Base-by-base conservation (phyloP, 2,113 vertebrate species). In the Passer montanus region DNA sequence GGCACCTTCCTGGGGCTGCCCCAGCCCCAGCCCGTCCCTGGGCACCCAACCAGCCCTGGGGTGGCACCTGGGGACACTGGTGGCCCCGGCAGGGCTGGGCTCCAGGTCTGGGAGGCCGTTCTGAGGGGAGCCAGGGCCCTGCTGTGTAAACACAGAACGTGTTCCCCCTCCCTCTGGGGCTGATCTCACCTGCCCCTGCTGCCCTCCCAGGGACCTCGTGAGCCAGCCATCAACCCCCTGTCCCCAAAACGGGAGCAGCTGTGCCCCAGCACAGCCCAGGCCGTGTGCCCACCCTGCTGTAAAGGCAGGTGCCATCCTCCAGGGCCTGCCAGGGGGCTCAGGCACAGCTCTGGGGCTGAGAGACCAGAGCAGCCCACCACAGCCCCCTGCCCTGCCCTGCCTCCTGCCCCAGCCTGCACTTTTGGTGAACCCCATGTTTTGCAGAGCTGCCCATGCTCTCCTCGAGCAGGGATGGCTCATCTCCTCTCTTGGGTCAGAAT, bases 361-460 rank as follows among this genome's bases (percentile, higher is more conserved):
- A 10, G 20, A 3, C 0, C 6, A 13, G 11, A 23, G 41, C 22
- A 50, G 28, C 6, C 4, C 46, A 8, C 14, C 13, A 5, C 31
- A 52, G 7, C 20, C 9, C 44, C 44, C 44, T 46, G 44, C 43
- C 43, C 43, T 17, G 43, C 44, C 44, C 44, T 44, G 44, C 19
- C 44, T 19, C 28, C 52, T 31, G 52, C 52, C 19, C 52, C 17
- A 53, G 52, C 17, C 52, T 53, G 52, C 17, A 19, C 52, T 8
- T 53, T 2, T 7, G 49, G 8, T 5, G 35, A 30, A 15, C 7
- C 14, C 46, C 0, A 0, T 10, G 14, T 23, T 30, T 18, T 13
- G 47, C 13, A 8, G 14, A 35, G 53, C 23, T 46, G 55, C 72
- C 21, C 41, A 0, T 8, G 43, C 9, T n/a, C 62, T 50, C 23